Base-by-base conservation (phyloP, 2,888 invertebrate species). In the Mycogona germanica region DNA sequence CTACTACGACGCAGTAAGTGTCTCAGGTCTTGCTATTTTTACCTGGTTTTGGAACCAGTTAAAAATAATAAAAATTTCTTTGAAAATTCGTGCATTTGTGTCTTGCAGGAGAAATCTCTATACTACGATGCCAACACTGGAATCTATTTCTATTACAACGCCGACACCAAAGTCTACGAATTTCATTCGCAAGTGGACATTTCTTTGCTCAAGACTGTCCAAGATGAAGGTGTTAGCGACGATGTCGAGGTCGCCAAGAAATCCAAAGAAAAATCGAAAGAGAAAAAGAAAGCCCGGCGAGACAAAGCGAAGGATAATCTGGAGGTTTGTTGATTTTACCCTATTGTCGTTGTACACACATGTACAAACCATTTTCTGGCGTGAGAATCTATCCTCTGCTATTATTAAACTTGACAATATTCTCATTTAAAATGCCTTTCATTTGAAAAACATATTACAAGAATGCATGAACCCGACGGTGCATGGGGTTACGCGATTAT, bases 81-180 rank as follows among this genome's bases (percentile, higher is more conserved):
- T 26, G n/a, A 25, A 17, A 17, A 25, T 17, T 25, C 29, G 26
- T 46, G 14, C n/a, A 19, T 6, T 52, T 23, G 55, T 59, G 55
- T 59, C 61, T 70, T 71, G 40, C 64, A 92, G 91, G 84, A 85
- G 67, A 78, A 83, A 63, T 84, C 86, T 1, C 73, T 93, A 28
- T 92, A 91, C 67, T 95, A 92, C 66, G 89, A 93, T 69, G 85
- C 87, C 5, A 80, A 82, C 60, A 82, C 81, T 29, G 84, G 84
- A 2, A 85, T 81, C 53, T 93, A 92, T 68, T 84, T 88, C 65
- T 78, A 76, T 63, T 92, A 86, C 66, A 82, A 91, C 62, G 77
- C 82, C 61, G 78, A 80, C 29, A 82, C 78, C 50, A 77, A 84
- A 63, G 73, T 77, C 32, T 89, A 87, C 69, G 78, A 80, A 55